Base-by-base conservation (phyloP, 1,140 invertebrate species). In the Ceratitis capitata region DNA sequence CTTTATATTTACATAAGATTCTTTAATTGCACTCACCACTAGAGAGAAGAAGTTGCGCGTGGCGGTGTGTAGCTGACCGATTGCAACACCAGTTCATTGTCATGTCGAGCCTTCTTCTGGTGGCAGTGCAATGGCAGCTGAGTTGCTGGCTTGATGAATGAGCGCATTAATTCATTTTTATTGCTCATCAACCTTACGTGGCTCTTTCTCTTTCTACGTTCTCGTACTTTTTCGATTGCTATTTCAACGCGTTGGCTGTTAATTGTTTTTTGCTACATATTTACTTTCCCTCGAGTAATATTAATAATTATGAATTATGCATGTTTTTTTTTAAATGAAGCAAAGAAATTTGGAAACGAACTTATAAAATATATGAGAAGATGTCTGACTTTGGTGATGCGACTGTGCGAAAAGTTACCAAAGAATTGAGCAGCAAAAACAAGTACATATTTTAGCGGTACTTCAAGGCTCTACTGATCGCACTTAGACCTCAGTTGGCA, bases 111-210 rank as follows among this genome's bases (percentile, higher is more conserved):
- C n/a, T n/a, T n/a, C n/a, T n/a, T n/a, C n/a, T 12, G 12, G 26
- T 23, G 26, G 29, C 61, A 64, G 32, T 69, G 32, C 26, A n/a
- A 32, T 39, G 16, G 69, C 69, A 78, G 69, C 69, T 78, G 69
- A 78, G 39, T 78, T 78, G 69, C 32, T 78, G 39, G 19, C 69
- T 78, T 78, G 69, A 78, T 78, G 69, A 78, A 78, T 78, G 69
- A 45, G 42, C 19, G 69, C 39, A 78, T 78, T 78, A 19, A 78
- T 78, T 78, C 45, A 16, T 23, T 78, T 78, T 78, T 78, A 78
- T 45, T 39, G 69, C 69, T 23, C 69, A n/a, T 78, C 35, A 78
- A 45, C 39, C 45, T n/a, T 78, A n/a, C 23, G 69, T 45, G 23
- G 5, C 26, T 78, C 29, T 23, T 74, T 16, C 10, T 45, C 6